Conservation (phyloP, 2,888 invertebrate species). For the Tinea trinotella region DNA sequence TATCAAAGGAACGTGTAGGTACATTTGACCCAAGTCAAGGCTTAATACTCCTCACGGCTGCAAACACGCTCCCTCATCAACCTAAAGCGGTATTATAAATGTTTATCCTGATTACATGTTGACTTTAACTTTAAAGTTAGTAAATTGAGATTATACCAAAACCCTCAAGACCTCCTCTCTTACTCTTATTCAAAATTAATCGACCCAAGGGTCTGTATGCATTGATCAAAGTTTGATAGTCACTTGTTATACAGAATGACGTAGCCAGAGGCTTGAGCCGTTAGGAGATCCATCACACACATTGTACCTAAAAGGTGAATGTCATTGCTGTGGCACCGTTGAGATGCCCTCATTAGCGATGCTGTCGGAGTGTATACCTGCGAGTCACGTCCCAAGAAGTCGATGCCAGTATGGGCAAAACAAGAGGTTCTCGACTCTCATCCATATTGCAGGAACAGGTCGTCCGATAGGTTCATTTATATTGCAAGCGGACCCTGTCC, state of each 20-base stretch:
- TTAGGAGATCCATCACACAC: conserved; percentile 15
- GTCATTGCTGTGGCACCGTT: conserved; percentile 7
- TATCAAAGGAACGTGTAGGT: too few species aligned
- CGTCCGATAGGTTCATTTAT: conserved; percentile 47
- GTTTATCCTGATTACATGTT: conserved; percentile 8
- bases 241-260: conserved; percentile 14
- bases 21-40: too few species aligned
- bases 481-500: conserved; percentile 39
- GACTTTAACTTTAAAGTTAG: background rate
- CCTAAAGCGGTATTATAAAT: conserved; percentile 5
- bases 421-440: conserved; percentile 34
- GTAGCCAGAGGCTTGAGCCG: conserved; percentile 1
- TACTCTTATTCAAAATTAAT: conserved; percentile 10
- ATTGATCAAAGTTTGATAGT: conserved; percentile 3
- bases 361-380: conserved; percentile 5
- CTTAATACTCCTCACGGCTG: conserved; percentile 3
- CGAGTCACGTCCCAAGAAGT: conserved; percentile 18
- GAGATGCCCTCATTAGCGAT: conserved; percentile 18
- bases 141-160: background rate
- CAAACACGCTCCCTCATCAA: conserved; percentile 12
- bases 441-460: conserved; percentile 41
- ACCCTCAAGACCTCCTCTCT: background rate
- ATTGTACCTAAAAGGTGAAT: conserved; percentile 8
- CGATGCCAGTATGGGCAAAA: conserved; percentile 41
- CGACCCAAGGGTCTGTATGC: background rate